These are phyloP conservation scores for Ophion ellenae DNA, from an alignment of 2,888 invertebrate genomes.

Conservation along the genomic window DNA sequence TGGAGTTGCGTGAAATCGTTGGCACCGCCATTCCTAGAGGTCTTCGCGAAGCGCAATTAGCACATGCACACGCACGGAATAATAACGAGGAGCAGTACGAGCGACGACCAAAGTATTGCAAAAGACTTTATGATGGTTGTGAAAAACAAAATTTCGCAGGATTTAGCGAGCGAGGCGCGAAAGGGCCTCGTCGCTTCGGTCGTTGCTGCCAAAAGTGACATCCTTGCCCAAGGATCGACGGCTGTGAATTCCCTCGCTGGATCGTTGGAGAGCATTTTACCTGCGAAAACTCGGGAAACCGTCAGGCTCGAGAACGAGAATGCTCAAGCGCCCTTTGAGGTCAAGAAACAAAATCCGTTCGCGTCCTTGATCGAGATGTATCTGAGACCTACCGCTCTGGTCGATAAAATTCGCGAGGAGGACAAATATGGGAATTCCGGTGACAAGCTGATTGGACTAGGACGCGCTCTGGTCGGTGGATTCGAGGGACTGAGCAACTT, in stretches of 20 bases:
- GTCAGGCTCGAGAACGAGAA: constrained; percentile 74
- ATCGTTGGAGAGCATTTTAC: constrained; percentile 60
- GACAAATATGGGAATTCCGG: constrained; percentile 93
- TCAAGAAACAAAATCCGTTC: constrained; percentile 69
- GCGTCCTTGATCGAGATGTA: constrained; percentile 73
- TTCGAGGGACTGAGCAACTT: constrained; percentile 89
- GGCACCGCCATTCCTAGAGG: not conserved
- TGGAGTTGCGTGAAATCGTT: constrained; percentile 59
- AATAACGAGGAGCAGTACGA: not conserved
- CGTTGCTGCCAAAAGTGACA: constrained; percentile 71
- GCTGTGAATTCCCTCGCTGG: constrained; percentile 53
- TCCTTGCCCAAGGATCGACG: constrained; percentile 61
- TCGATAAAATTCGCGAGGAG: constrained; percentile 90
- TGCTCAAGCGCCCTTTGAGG: constrained; percentile 76
- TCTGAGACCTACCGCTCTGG: constrained; percentile 87
- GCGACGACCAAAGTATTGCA: not conserved
- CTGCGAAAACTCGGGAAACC: constrained; percentile 73
- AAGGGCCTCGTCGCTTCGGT: constrained; percentile 73
- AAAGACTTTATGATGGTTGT: not conserved
- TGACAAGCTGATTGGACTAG: constrained; percentile 87
- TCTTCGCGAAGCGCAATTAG: not conserved
- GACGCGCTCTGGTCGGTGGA: constrained; percentile 88
- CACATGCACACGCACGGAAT: constrained; percentile 32
- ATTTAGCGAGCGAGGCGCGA: constrained; percentile 73
- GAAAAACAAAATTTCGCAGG: constrained; percentile 68